These are phyloP conservation scores for Spilogale gracilis DNA, from an alignment of 2,113 vertebrate species.

Conservation along the genomic window DNA sequence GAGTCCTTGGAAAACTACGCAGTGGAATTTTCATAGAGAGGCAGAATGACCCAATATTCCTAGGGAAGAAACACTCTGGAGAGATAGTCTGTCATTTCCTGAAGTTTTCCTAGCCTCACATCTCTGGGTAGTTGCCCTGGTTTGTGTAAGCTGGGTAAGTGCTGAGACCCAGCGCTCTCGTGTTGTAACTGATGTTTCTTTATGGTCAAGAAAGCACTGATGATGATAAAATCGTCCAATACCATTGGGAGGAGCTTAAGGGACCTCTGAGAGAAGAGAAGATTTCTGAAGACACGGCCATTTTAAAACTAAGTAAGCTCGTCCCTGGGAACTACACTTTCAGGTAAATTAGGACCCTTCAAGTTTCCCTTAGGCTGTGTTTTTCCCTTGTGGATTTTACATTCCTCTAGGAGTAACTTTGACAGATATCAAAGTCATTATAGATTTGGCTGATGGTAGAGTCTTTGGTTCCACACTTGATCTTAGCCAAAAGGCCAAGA, in stretches of 20 bases:
- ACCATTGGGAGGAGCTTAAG: constrained; percentile 98
- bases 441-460: not conserved
- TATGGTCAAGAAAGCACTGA: constrained; percentile 95
- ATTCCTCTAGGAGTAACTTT: not conserved
- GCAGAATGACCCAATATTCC: constrained; percentile 51
- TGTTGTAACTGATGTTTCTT: constrained; percentile 69
- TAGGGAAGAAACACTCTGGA: constrained; percentile 47
- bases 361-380: not conserved
- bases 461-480: not conserved
- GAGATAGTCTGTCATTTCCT: constrained; percentile 54
- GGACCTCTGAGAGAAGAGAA: constrained; percentile 97
- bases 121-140: constrained; percentile 16
- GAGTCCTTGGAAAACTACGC: not conserved
- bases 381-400: not conserved
- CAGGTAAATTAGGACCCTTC: constrained; percentile 88
- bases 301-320: constrained; percentile 94
- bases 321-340: constrained; percentile 98
- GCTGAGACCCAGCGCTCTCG: not conserved
- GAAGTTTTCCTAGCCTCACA: constrained; percentile 42
- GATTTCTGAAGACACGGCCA: constrained; percentile 92
- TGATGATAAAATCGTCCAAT: constrained; percentile 96
- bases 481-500: no score
- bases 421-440: not conserved
- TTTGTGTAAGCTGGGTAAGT: constrained; percentile 52
- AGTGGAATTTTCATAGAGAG: constrained; percentile 47